A percentile compares a stretch with the other conserved stretches of the same genome.
phyloP scores from a whole-genome alignment of 1,140 invertebrate species.

The Zaprionus camerounensis region DNA sequence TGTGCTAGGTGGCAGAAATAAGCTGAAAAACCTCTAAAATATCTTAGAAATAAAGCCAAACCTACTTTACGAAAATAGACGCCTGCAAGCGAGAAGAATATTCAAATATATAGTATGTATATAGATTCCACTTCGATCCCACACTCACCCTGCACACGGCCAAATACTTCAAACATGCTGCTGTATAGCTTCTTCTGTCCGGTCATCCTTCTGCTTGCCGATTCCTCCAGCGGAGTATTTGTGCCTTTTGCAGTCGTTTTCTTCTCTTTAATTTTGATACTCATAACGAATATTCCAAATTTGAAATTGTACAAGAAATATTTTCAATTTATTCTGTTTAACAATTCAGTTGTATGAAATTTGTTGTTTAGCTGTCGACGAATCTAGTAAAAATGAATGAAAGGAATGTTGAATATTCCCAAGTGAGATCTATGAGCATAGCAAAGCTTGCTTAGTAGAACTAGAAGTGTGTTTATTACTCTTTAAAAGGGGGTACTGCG shows the following conservation, averaged over 20 bases:
- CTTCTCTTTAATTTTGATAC: conserved; percentile 51
- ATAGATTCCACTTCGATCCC: no score
- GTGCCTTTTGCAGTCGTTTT: conserved; percentile 10
- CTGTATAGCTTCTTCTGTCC: conserved; percentile 29
- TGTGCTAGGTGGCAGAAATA: conserved; percentile 38
- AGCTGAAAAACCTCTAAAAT: not conserved
- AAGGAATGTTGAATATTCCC: not conserved
- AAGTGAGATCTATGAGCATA: not conserved
- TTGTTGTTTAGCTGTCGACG: not conserved
- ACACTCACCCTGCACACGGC: conserved; percentile 56
- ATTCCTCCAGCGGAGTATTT: not conserved
- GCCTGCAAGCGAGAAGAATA: conserved; percentile 7
- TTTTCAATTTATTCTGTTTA: not conserved
- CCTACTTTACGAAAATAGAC: conserved; percentile 62
- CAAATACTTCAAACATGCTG: conserved; percentile 57
- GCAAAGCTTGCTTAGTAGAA: not conserved
- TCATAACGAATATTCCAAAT: conserved; percentile 34
- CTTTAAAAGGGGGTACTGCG: not conserved
- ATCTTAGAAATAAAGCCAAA: not conserved
- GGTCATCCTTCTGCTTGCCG: not conserved
- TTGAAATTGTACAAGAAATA: not conserved
- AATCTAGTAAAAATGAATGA: conserved; percentile 1
- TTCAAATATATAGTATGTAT: no score
- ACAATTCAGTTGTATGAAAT: not conserved
- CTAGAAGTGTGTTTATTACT: not conserved